Conservation (phyloP, 2,888 invertebrate species). For the Ophraella communa region DNA sequence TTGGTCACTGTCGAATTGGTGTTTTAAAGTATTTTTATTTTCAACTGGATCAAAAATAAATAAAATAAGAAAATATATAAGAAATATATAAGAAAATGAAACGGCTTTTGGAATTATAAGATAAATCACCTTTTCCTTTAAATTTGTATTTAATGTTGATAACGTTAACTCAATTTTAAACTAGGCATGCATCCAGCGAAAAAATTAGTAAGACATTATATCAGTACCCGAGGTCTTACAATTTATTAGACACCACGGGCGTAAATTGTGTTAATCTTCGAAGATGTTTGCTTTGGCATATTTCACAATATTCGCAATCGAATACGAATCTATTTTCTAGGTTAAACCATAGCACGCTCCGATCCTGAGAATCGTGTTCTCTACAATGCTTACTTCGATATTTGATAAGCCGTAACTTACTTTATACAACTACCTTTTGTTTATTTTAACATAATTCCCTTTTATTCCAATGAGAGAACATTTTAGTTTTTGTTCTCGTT, state of each 20-base stretch:
- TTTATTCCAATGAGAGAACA: slow-evolving; percentile 40
- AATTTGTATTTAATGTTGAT: neutral
- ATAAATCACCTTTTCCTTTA: too few species aligned
- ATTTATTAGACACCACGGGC: slow-evolving; percentile 35
- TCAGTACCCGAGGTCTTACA: slow-evolving; percentile 7
- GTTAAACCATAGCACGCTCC: slow-evolving; percentile 43
- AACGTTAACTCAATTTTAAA: neutral
- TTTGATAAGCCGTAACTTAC: slow-evolving; percentile 45
- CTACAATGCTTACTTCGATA: slow-evolving; percentile 41
- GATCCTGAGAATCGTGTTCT: slow-evolving; percentile 43
- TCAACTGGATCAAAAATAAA: too few species aligned
- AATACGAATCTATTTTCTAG: slow-evolving; percentile 42
- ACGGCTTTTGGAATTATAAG: too few species aligned
- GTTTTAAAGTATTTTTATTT: too few species aligned
- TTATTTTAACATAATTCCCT: slow-evolving; percentile 45
- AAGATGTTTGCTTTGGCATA: slow-evolving; percentile 33
- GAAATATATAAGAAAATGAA: too few species aligned
- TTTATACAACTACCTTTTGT: slow-evolving; percentile 41
- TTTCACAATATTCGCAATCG: slow-evolving; percentile 42
- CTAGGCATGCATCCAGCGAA: neutral
- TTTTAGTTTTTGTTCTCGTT: slow-evolving; percentile 32
- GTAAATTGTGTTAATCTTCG: slow-evolving; percentile 38
- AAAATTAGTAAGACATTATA: slow-evolving; percentile 37
- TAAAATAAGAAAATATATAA: too few species aligned
- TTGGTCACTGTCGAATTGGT: too few species aligned